Base-by-base conservation (phyloP, 2,888 invertebrate species). In the Cremastinae sp. region DNA sequence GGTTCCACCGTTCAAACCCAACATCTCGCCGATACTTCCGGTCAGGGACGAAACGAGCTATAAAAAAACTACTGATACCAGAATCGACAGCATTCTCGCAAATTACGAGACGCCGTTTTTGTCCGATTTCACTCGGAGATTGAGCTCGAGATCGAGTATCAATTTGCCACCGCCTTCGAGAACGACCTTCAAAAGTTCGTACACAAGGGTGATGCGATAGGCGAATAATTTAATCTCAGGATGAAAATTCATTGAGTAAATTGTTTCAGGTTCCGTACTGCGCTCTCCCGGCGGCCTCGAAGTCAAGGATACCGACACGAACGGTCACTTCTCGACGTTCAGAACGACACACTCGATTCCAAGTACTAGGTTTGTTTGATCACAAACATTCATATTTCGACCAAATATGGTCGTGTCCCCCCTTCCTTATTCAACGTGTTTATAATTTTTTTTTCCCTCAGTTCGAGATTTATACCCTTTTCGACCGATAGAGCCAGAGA, bases 51-150 rank as follows among this genome's bases (percentile, higher is more conserved):
- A 80, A 64, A 49, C 68, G 9, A 72, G 41, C 59, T 82, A 82
- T 65, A 78, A 80, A 51, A 84, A 78, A 61, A 80, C 81, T n/a
- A n/a, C n/a, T 18, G 80, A 74, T 59, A 62, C 73, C 10, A 79
- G 76, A 22, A 80, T 75, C 5, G 81, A 82, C 68, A 88, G 89
- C 78, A 71, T 86, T 73, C 80, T 89, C 71, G 79, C 85, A 8
- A 86, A 92, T 85, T 91, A 92, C 75, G 93, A 94, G 85, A 93
- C 94, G 81, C 94, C 94, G 64, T 94, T 93, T 88, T 90, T 94
- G 83, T 94, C 94, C 83, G 94, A 93, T 84, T 95, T 94, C 81
- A 94, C 94, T 0, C 91, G 92, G 73, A 91, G 94, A 74, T 87
- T 94, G 4, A 89, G 89, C 79, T 81, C 85, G 14, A 84, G 84